phyloP scores from a whole-genome alignment of 2,888 invertebrate genomes.

The Cephalotes varians region DNA sequence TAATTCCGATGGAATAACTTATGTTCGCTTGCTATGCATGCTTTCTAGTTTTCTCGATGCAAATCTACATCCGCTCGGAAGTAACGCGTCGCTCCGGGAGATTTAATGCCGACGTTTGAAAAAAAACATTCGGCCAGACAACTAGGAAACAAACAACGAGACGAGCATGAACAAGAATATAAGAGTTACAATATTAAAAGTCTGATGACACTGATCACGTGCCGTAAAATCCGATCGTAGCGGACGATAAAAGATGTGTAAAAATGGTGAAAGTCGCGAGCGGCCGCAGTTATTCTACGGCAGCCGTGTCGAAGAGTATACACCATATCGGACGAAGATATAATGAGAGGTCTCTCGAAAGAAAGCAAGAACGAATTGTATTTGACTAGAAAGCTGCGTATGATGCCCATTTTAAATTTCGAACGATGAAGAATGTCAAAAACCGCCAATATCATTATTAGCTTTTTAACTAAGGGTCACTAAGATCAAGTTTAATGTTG shows the following conservation, averaged over 20 bases:
- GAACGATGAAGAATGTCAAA: constrained; percentile 7
- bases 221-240: constrained; percentile 14
- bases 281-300: background rate
- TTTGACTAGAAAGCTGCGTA: constrained; percentile 40
- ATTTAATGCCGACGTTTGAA: background rate
- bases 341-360: constrained; percentile 47
- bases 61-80: constrained; percentile 12
- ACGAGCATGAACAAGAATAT: constrained; percentile 9
- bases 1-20: constrained; percentile 37
- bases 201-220: background rate
- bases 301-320: constrained; percentile 25
- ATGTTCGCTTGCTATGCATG: background rate
- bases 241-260: constrained; percentile 26
- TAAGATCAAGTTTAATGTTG: background rate
- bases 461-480: background rate
- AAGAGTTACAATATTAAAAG: background rate
- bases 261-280: constrained; percentile 47
- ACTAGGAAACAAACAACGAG: constrained; percentile 32
- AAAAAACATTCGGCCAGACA: constrained; percentile 16
- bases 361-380: constrained; percentile 46
- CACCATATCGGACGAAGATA: constrained; percentile 27
- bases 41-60: constrained; percentile 39
- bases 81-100: background rate
- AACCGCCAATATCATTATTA: background rate
- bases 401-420: constrained; percentile 2